Base-by-base conservation (phyloP, 2,797 vertebrate genomes). In the Coccyzus lansbergi region DNA sequence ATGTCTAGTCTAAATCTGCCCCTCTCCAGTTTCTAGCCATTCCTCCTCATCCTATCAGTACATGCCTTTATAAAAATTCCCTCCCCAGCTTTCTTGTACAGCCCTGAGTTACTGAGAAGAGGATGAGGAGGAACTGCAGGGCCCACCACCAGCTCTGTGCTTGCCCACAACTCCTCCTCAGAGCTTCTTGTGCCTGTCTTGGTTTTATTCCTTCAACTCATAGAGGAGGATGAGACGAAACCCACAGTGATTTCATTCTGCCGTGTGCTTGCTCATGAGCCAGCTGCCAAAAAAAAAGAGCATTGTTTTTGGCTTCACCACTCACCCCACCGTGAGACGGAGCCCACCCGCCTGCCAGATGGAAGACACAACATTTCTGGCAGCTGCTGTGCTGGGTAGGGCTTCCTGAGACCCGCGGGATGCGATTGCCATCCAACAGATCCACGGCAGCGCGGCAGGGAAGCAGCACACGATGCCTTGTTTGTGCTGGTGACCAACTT, bases 401-500 rank as follows among this genome's bases (percentile, higher is more conserved):
- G 53, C 19, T 51, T 20, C 52, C 34, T 84, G 21, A 20, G 14
- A 15, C 7, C 49, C 8, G 1, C 8, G 3, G 48, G 49, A 14
- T 15, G 25, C 4, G 3, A 49, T n/a, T 76, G 48, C 56, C 44
- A 17, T 78, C 91, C 81, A 46, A 8, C 52, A 21, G 49, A 26
- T 56, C 85, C 31, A 64, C 4, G 9, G 58, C 8, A 3, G 24
- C 1, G 3, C 1, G 0, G 33, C 10, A 3, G 12, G 33, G 31
- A 24, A 24, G 69, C 7, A 46, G 48, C 55, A 83, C 72, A 29
- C 1, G n/a, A n/a, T 38, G 85, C 40, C 33, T 52, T 81, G 74
- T 93, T 93, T 76, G 70, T 56, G 70, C 86, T 55, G n/a, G 44
- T 52, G 49, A 65, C 44, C 65, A 49, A 19, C 84, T 83, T 77